Evolutionary conservation across 2,888 invertebrate genomes (phyloP), one percentile per base, ranked within the genome.

Genomic region (Drosophila limbata): DNA sequence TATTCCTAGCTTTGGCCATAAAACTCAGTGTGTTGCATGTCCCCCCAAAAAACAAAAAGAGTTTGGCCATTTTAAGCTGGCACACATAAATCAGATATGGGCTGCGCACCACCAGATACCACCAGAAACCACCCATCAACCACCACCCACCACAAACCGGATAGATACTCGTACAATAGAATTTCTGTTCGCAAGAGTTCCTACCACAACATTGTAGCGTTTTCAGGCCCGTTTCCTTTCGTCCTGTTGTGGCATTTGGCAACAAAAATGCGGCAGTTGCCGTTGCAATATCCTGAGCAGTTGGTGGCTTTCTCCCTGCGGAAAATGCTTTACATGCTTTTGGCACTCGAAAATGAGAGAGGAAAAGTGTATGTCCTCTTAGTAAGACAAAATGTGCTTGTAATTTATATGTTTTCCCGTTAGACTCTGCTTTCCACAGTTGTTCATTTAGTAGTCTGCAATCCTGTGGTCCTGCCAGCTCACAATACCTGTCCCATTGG

Each of bases 271-370:
- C 53, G 50, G 31, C 68, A 35, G 19, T 45, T 51, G 28, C 39
- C n/a, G 45, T n/a, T 60, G 59, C 50, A 42, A 28, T 33, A 33
- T 55, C 55, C 39, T 35, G 35, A 19, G 13, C 13, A 4, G 21
- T 17, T n/a, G 17, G 31, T 66, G 59, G 56, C 51, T 53, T 28
- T 40, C 59, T 39, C 53, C 53, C 51, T 73, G 57, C 56, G 63
- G 48, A 45, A 61, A 78, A 67, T 78, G 55, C 55, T 55, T 64
- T 60, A 76, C 77, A 80, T 77, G 77, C 69, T 47, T 45, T 61
- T 64, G 79, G 73, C 79, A 66, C 68, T 74, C 56, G 50, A 69
- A 69, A 73, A 69, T 64, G 57, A 15, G 28, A 31, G 35, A 51
- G 9, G 33, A 19, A 40, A 45, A 56, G 28, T 50, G 11, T 28